phyloP scores from a whole-genome alignment of 2,797 vertebrate species.

The Siniperca undulata region DNA sequence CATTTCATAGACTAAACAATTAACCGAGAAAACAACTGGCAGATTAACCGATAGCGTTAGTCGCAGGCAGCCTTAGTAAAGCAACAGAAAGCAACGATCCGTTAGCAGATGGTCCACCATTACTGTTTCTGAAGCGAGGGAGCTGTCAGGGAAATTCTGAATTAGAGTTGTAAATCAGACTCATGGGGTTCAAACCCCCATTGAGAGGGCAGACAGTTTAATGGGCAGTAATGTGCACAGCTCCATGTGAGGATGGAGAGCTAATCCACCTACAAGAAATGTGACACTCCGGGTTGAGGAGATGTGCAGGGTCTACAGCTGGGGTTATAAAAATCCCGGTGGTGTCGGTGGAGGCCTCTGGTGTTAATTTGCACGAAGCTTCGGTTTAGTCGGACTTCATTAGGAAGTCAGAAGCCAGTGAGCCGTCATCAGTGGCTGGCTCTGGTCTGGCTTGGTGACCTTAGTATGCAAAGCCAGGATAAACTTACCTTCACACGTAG shows the following conservation, averaged over 20 bases:
- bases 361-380: constrained; percentile 65
- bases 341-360: constrained; percentile 36
- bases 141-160: constrained; percentile 58
- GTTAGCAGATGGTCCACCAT: constrained; percentile 73
- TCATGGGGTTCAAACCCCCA: constrained; percentile 68
- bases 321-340: constrained; percentile 46
- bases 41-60: background rate
- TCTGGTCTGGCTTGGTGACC: constrained; percentile 1
- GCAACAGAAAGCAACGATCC: background rate
- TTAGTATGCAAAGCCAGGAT: background rate
- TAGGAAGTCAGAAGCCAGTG: constrained; percentile 41
- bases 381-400: constrained; percentile 51
- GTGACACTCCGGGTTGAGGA: constrained; percentile 66
- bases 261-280: constrained; percentile 78
- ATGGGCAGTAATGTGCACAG: constrained; percentile 77
- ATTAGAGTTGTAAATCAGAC: constrained; percentile 82
- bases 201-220: constrained; percentile 82
- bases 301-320: constrained; percentile 61
- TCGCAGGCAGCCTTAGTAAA: background rate
- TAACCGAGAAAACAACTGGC: background rate
- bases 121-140: constrained; percentile 44
- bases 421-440: constrained; percentile 36
- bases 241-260: constrained; percentile 74
- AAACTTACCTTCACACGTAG: constrained; percentile 2
- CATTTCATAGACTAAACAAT: background rate